phyloP scores from a whole-genome alignment of 1,140 invertebrate species.

The Phthorimaea operculella region DNA sequence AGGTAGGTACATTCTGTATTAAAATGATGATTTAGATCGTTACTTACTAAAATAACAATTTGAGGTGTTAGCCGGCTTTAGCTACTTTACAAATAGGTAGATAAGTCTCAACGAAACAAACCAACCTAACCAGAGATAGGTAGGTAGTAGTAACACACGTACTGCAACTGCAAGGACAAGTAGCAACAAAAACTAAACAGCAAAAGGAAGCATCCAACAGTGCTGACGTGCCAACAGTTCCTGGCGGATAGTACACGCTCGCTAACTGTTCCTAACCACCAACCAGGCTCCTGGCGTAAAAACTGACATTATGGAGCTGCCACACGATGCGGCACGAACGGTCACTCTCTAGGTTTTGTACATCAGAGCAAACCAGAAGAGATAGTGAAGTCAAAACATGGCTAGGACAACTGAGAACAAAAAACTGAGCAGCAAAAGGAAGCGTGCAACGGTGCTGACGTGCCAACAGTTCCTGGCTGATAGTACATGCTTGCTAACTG shows the following conservation, averaged over 20 bases:
- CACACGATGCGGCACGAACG: too few relatives aligned
- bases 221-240: conserved; percentile 7
- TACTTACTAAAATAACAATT: too few relatives aligned
- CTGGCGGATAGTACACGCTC: neutral
- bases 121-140: too few relatives aligned
- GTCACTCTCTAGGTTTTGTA: too few relatives aligned
- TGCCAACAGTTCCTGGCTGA: conserved; percentile 6
- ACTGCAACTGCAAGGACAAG: neutral
- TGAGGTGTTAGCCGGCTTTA: too few relatives aligned
- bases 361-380: too few relatives aligned
- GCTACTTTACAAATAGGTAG: too few relatives aligned
- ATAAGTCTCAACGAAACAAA: too few relatives aligned
- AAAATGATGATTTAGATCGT: too few relatives aligned
- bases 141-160: too few relatives aligned
- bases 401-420: neutral
- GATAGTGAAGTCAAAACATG: neutral
- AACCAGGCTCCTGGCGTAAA: conserved; percentile 12
- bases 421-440: conserved; percentile 10
- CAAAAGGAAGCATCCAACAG: conserved; percentile 14
- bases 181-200: neutral
- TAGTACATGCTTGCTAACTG: conserved; percentile 15
- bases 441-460: conserved; percentile 9
- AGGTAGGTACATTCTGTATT: too few relatives aligned
- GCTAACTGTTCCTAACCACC: conserved; percentile 25
- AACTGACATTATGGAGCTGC: conserved; percentile 9